Base-by-base conservation (phyloP, 2,888 invertebrate genomes). In the Noctua janthina region DNA sequence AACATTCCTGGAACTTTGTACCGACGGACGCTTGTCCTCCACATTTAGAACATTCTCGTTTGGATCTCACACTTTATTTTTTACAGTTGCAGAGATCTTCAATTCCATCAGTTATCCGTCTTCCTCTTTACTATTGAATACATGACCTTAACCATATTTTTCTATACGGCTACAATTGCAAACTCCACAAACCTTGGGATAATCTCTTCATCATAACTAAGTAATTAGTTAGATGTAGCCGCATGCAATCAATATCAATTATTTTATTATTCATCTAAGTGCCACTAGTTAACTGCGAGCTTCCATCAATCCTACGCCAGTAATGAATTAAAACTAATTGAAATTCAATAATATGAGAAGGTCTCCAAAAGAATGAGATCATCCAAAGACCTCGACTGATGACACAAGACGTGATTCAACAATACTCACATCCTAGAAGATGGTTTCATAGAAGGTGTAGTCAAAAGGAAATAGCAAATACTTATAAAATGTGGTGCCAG, bases 321-420 rank as follows among this genome's bases (percentile, higher is more conserved):
- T 82, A 82, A 86, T 85, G 69, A 84, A 89, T 80, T 82, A 87
- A 87, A 83, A 75, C 78, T 87, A 89, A 91, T 91, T 91, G 90
- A 92, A 93, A 91, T 86, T 86, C 85, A 93, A 91, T 90, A 91
- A 92, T 93, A 90, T 87, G 83, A 87, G 89, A 91, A 94, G 93
- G 92, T 93, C 91, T 93, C 90, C 90, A 86, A 92, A 92, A 92
- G 91, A 91, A 94, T 95, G 95, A 96, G 93, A 94, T 96, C 95
- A 95, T 92, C 91, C 69, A 77, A 88, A 94, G 94, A 93, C 94
- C 95, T 95, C 94, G 94, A 88, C 87, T 87, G 92, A 95, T 94
- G 94, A 95, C 94, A 94, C 94, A 93, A 94, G 91, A 90, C 91
- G 90, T 94, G 94, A 94, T 94, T 95, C 93, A 94, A 95, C 89